These are phyloP conservation scores for Scaeva pyrastri DNA, from an alignment of 2,888 invertebrate genomes.

Conservation along the genomic window DNA sequence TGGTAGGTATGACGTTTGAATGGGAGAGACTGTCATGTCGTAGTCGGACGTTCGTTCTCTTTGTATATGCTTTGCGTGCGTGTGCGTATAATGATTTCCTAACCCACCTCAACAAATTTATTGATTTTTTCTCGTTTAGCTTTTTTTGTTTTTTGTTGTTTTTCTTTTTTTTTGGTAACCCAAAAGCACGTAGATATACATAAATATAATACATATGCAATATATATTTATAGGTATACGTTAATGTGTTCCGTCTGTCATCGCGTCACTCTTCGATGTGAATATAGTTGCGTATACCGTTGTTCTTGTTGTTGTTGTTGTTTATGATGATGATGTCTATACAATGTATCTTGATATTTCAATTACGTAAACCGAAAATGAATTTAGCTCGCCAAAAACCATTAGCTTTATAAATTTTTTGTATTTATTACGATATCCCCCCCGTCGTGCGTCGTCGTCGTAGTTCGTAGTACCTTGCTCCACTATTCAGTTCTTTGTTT, in stretches of 20 bases:
- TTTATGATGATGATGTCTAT: constrained; percentile 34
- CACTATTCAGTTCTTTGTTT: constrained; percentile 35
- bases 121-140: constrained; percentile 80
- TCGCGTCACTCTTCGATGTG: constrained; percentile 33
- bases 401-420: constrained; percentile 51
- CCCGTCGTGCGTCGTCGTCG: not conserved
- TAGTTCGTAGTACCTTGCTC: not conserved
- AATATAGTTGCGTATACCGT: constrained; percentile 38
- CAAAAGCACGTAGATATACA: constrained; percentile 66
- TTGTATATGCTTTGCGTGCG: constrained; percentile 58
- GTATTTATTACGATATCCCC: constrained; percentile 56
- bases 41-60: constrained; percentile 18
- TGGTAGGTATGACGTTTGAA: constrained; percentile 46
- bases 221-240: constrained; percentile 45
- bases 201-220: constrained; percentile 30
- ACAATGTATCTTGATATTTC: constrained; percentile 14
- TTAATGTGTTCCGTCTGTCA: constrained; percentile 65
- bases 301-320: not conserved
- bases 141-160: constrained; percentile 65
- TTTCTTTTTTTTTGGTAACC: constrained; percentile 59
- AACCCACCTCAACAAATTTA: constrained; percentile 84
- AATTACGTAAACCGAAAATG: constrained; percentile 68
- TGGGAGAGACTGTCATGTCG: constrained; percentile 59
- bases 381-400: constrained; percentile 72
- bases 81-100: constrained; percentile 80